phyloP scores from a whole-genome alignment of 1,140 invertebrate genomes.

The Cydia pomonella region DNA sequence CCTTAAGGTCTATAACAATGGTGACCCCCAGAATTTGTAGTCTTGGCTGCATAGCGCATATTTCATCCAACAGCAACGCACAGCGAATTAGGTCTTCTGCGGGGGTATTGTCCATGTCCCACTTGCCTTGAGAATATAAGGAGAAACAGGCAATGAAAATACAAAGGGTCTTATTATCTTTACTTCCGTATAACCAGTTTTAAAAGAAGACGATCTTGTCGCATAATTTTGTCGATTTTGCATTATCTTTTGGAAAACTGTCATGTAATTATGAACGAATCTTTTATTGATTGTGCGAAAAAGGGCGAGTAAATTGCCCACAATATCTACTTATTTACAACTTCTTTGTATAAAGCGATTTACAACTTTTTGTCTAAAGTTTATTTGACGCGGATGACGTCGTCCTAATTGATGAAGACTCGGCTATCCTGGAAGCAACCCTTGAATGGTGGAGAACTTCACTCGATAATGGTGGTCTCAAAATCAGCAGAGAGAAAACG shows the following conservation, averaged over 20 bases:
- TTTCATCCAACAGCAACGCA: conserved; percentile 85
- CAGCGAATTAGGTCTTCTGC: conserved; percentile 87
- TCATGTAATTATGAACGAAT: background rate
- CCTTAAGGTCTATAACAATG: conserved; percentile 87
- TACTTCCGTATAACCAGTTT: conserved; percentile 11
- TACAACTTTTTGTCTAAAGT: too few species aligned
- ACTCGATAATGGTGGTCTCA: too few species aligned
- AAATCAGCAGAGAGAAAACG: too few species aligned
- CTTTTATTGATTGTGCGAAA: background rate
- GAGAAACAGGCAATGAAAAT: background rate
- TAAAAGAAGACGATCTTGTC: conserved; percentile 4
- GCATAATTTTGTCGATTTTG: conserved; percentile 12
- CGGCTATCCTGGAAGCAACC: too few species aligned
- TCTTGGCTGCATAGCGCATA: conserved; percentile 86
- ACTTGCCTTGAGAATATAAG: conserved; percentile 80
- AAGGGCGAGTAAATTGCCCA: background rate
- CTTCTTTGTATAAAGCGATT: too few species aligned
- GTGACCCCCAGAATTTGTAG: conserved; percentile 88
- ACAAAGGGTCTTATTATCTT: background rate
- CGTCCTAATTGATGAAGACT: too few species aligned
- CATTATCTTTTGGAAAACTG: background rate
- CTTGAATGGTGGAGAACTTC: too few species aligned
- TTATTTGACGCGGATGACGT: too few species aligned
- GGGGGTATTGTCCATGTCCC: conserved; percentile 84
- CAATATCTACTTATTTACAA: too few species aligned